Conservation (phyloP, 2,888 invertebrate species). For the Drosophila austrosaltans region DNA sequence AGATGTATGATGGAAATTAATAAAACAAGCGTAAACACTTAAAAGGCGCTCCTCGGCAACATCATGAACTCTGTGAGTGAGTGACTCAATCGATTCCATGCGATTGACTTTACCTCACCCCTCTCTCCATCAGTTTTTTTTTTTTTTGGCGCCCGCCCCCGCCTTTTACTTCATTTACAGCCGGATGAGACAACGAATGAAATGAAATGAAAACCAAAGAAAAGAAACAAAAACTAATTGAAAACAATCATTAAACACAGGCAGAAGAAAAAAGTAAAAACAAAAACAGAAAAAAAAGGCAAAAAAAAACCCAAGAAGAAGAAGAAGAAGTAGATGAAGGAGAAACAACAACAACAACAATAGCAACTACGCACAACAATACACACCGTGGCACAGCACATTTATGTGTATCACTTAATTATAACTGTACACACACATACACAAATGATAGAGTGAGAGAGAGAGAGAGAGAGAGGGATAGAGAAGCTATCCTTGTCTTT, state of each 20-base stretch:
- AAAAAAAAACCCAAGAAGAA: constrained; percentile 20
- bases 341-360: constrained; percentile 24
- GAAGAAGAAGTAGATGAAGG: constrained; percentile 10
- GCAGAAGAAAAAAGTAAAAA: constrained; percentile 23
- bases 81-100: constrained; percentile 69
- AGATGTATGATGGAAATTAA: constrained; percentile 80
- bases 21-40: constrained; percentile 81
- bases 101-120: constrained; percentile 40
- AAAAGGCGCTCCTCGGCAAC: constrained; percentile 60
- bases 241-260: constrained; percentile 67
- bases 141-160: background rate
- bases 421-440: constrained; percentile 70
- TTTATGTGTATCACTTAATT: constrained; percentile 75
- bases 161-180: constrained; percentile 22
- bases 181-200: constrained; percentile 22
- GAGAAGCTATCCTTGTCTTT: constrained; percentile 2
- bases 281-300: constrained; percentile 41
- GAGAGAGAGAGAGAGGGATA: background rate
- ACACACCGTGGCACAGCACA: constrained; percentile 35
- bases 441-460: constrained; percentile 21
- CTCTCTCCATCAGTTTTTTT: too few species aligned
- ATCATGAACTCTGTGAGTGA: constrained; percentile 20
- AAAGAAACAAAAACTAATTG: constrained; percentile 65
- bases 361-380: background rate
- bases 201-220: constrained; percentile 28